Base-by-base conservation (phyloP, 2,888 invertebrate species). In the Drosophila buzzatii region DNA sequence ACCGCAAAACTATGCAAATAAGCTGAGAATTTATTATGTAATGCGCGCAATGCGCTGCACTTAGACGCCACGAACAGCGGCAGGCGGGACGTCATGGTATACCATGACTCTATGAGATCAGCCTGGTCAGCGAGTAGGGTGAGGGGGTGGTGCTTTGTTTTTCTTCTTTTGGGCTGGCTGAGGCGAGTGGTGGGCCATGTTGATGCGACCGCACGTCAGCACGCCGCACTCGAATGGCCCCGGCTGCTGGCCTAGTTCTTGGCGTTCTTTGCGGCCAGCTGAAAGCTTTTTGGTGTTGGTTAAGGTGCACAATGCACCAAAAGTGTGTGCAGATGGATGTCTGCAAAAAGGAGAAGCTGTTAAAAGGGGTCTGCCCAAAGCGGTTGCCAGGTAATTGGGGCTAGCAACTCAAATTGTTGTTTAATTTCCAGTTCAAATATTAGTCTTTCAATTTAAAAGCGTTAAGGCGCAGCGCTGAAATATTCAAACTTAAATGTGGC, bases 1-100 rank as follows among this genome's bases (percentile, higher is more conserved):
- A 72, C 89, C 83, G 64, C 89, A 88, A 83, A 86, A 87, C 90
- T 87, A 90, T 87, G 90, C 90, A 90, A 87, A 90, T 87, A 90
- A 90, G 90, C 90, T 72, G 73, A 70, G 76, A 87, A 85, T 90
- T 87, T 87, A 88, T 86, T 85, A 85, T 85, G 81, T 90, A 87
- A 90, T 87, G 81, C 73, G 90, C 82, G 72, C 73, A 77, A 79
- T 76, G 77, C 75, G 66, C 64, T 83, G 85, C 86, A 77, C 88
- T 75, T 70, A 79, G 75, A 55, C 65, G 58, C 51, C 52, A 23
- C 56, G 58, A 27, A 51, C 39, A 23, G 55, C 37, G 56, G 56
- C 62, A 33, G 12, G 14, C 37, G 53, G 47, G 35, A 56, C 35
- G 41, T 9, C 37, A 27, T 3, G 55, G n/a, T 18, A 39, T 14